Evolutionary conservation across 2,797 vertebrate genomes (phyloP).

Genomic region (Novumbra hubbsi): DNA sequence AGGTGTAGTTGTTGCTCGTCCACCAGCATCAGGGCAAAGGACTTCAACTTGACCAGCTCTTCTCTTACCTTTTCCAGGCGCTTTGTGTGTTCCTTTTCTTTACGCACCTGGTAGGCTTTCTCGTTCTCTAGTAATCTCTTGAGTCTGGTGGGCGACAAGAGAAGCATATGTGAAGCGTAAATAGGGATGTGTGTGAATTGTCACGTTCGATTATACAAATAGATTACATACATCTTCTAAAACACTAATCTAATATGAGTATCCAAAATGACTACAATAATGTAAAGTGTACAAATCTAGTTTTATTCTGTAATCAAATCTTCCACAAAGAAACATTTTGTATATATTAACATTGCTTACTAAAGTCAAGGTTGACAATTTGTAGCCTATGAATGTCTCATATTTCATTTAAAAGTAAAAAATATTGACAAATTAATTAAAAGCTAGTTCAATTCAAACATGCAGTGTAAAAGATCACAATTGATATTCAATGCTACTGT

Average conservation of each 20-base stretch:
- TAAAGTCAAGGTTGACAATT: neutral
- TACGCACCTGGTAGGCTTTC: slow-evolving; percentile 89
- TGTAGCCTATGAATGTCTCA: neutral
- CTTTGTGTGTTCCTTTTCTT: slow-evolving; percentile 92
- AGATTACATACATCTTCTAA: no score
- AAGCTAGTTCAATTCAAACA: neutral
- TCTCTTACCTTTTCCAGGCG: slow-evolving; percentile 86
- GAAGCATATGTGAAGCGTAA: neutral
- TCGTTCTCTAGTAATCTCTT: slow-evolving; percentile 96
- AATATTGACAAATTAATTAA: neutral
- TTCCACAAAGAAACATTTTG: neutral
- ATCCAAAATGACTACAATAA: no score
- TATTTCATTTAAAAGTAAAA: neutral
- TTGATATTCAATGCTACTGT: neutral
- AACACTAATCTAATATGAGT: no score
- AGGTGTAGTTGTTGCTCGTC: slow-evolving; percentile 97
- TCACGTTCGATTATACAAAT: neutral
- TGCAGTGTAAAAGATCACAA: neutral
- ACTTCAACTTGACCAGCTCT: slow-evolving; percentile 94
- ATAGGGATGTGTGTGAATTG: neutral
- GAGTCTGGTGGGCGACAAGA: slow-evolving; percentile 72
- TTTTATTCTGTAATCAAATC: no score
- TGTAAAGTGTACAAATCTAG: no score
- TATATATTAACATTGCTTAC: neutral
- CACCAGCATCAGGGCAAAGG: slow-evolving; percentile 96